Conservation (phyloP, 2,113 vertebrate genomes). For the Plotosus lineatus region DNA sequence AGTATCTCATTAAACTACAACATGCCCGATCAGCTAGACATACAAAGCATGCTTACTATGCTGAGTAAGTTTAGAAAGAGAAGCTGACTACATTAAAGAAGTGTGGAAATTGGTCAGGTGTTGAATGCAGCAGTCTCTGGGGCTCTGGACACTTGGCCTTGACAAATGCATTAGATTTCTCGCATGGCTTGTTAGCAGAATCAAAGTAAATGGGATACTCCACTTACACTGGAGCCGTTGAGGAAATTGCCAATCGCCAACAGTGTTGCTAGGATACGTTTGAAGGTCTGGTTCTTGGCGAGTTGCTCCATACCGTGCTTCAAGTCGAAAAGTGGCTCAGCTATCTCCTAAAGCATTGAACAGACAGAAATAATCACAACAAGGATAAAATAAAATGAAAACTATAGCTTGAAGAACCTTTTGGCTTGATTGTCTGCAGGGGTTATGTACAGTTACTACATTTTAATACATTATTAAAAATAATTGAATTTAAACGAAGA, state of each 20-base stretch:
- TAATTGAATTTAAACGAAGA: too few relatives aligned
- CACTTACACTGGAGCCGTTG: slow-evolving; percentile 85
- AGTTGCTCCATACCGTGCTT: slow-evolving; percentile 95
- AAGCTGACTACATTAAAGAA: background rate
- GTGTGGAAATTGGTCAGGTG: background rate
- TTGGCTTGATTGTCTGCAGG: background rate
- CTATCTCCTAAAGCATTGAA: slow-evolving; percentile 80
- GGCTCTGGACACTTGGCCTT: slow-evolving; percentile 17
- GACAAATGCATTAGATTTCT: background rate
- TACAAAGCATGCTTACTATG: background rate
- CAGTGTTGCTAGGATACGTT: slow-evolving; percentile 86
- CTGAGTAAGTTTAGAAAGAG: background rate
- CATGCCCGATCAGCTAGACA: background rate
- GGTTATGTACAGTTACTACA: background rate
- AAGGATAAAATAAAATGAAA: background rate
- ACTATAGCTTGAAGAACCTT: background rate
- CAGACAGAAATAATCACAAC: background rate
- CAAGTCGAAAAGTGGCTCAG: slow-evolving; percentile 91
- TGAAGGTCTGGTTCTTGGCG: slow-evolving; percentile 87
- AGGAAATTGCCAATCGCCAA: slow-evolving; percentile 94
- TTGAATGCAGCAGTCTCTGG: background rate
- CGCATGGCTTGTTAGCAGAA: slow-evolving; percentile 23
- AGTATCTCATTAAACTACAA: background rate
- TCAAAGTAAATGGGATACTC: background rate
- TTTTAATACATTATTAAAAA: background rate